phyloP scores from a whole-genome alignment of 2,888 invertebrate species.

The Drosophila trichaetosa region DNA sequence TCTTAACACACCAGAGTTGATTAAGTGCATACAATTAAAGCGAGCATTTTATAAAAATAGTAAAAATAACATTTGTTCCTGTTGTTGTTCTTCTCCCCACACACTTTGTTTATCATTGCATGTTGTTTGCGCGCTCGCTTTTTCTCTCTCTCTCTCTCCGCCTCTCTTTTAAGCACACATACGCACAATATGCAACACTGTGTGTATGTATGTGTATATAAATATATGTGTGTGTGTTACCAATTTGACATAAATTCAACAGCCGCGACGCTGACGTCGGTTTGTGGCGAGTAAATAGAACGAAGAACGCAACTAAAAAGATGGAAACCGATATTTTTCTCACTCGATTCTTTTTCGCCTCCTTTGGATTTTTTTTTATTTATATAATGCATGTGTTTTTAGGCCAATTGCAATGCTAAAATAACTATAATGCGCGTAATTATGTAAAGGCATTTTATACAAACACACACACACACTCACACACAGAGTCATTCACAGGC shows the following conservation, averaged over 20 bases:
- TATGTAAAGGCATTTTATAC: conserved; percentile 76
- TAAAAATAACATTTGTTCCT: conserved; percentile 52
- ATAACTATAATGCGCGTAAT: conserved; percentile 49
- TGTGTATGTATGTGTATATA: conserved; percentile 52
- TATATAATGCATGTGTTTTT: conserved; percentile 54
- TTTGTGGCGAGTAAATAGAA: conserved; percentile 77
- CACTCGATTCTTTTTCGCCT: conserved; percentile 41
- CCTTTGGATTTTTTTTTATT: conserved; percentile 44
- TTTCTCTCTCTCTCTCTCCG: conserved; percentile 27
- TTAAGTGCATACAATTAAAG: conserved; percentile 16
- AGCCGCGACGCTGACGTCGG: conserved; percentile 82
- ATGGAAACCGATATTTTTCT: conserved; percentile 68
- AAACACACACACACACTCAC: conserved; percentile 32
- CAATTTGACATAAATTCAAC: conserved; percentile 84
- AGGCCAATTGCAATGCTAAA: conserved; percentile 27
- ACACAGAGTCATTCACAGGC: conserved; percentile 28
- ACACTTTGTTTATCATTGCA: conserved; percentile 76
- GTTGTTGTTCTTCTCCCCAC: conserved; percentile 41
- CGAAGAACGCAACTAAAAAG: conserved; percentile 66
- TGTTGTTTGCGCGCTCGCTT: conserved; percentile 52
- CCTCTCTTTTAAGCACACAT: conserved; percentile 23
- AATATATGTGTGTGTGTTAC: conserved; percentile 69
- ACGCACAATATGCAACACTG: conserved; percentile 62
- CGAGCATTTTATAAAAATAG: conserved; percentile 13
- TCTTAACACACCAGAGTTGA: conserved; percentile 15